Evolutionary conservation across 2,888 invertebrate species (phyloP), one percentile per base, ranked within the genome.

Genomic region (Troilus luridus): DNA sequence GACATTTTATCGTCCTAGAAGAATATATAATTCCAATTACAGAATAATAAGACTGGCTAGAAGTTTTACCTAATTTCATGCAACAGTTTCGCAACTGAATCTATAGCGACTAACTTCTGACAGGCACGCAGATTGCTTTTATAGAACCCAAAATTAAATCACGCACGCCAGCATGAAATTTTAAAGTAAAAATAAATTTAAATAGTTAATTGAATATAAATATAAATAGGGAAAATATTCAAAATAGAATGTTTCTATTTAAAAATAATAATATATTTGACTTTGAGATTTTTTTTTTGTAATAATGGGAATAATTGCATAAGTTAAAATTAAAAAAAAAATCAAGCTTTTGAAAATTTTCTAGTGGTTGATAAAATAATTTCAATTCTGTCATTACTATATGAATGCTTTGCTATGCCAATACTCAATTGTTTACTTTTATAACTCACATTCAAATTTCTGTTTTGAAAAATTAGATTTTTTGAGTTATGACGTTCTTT

Each of bases 11-110:
- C 41, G 41, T 41, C 41, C 41, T 41, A 10, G 64, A 64, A n/a
- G n/a, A n/a, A 77, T 77, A 77, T 77, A 21, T 77, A 77, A 77
- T 77, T 77, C 72, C 17, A 77, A 77, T 77, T 41, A 77, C 17
- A 14, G 17, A 19, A 77, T 77, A 27, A 77, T 77, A 77, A 67
- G 11, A 41, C 72, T 2, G 17, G 0, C 72, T 27, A 1, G 72
- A 41, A 77, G 72, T 77, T 77, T 41, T 41, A 77, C 19, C 27
- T 77, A 41, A 77, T 41, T 77, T 77, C 72, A 77, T 41, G 72
- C 72, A 77, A 77, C 72, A 77, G 72, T 41, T 77, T 77, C 72
- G 41, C 72, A 77, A 77, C 72, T 77, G 72, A 77, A 77, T 77
- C 27, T 2, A 77, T 17, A 77, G 72, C 17, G 41, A 77, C 27